A percentile compares a stretch with the other conserved stretches of the same genome.
Evolutionary conservation across 2,113 vertebrate species (phyloP).

Genomic region (Callipepla californica): DNA sequence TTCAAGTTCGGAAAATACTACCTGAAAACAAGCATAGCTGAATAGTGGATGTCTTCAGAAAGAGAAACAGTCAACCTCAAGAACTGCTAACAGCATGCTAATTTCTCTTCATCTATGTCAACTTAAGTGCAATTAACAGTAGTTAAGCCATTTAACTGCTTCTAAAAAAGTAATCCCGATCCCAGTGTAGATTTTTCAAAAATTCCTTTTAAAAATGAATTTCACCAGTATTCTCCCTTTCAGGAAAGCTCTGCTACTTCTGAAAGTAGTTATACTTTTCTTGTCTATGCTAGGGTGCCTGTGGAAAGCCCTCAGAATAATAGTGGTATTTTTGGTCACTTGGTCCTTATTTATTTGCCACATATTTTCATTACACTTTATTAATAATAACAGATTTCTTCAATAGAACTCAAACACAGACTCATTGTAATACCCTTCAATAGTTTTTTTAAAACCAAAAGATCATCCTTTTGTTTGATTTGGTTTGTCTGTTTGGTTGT

Average conservation of each 20-base stretch:
- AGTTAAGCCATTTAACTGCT: not conserved
- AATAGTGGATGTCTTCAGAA: not conserved
- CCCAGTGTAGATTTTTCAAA: not conserved
- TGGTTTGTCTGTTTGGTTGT: not conserved
- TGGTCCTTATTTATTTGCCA: not conserved
- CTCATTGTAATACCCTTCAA: not conserved
- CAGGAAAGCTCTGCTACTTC: not conserved
- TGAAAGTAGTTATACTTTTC: not conserved
- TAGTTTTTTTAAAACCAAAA: not conserved
- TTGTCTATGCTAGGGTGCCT: not conserved
- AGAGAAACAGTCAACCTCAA: not conserved
- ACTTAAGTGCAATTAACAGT: not conserved
- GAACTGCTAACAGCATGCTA: not conserved
- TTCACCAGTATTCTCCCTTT: not conserved
- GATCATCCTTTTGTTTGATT: not conserved
- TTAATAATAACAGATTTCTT: not conserved
- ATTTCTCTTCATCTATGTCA: not conserved
- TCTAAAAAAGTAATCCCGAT: not conserved
- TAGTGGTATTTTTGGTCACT: not conserved
- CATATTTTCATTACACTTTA: not conserved
- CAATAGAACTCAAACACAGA: not conserved
- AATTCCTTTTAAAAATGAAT: not conserved
- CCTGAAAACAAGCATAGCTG: not conserved
- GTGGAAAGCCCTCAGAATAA: not conserved
- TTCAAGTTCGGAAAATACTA: not conserved